These are phyloP conservation scores for Lasioglossum albipes DNA, from an alignment of 1,140 invertebrate genomes.

Conservation along the genomic window DNA sequence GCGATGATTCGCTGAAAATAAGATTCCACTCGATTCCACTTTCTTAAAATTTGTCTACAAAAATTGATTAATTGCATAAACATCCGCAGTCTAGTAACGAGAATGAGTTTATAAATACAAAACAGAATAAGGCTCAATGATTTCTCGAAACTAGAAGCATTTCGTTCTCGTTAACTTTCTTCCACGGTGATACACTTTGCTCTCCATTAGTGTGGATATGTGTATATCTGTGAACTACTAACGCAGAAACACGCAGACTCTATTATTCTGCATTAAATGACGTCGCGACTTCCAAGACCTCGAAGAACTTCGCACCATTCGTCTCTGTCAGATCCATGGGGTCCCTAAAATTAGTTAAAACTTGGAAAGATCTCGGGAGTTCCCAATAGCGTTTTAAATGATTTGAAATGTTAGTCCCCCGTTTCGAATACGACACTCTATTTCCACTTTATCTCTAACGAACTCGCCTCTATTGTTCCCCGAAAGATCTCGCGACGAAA, in stretches of 20 bases:
- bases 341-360: not conserved
- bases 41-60: no score
- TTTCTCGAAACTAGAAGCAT: not conserved
- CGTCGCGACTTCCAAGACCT: not conserved
- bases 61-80: no score
- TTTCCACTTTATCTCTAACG: not conserved
- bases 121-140: no score
- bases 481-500: no score
- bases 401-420: not conserved
- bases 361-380: not conserved
- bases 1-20: no score
- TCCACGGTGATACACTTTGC: not conserved
- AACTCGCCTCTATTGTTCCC: no score
- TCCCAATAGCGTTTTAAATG: not conserved
- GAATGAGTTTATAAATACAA: no score
- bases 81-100: no score
- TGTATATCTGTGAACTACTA: not conserved
- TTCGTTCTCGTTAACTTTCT: not conserved
- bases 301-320: not conserved
- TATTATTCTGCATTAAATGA: slow-evolving; percentile 3
- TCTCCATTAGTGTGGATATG: not conserved
- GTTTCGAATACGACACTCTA: not conserved
- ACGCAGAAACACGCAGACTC: not conserved
- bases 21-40: no score
- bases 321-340: not conserved